Percentiles rank a stretch among this genome's conserved stretches.
These are phyloP conservation scores for Psephotus haematonotus DNA, from an alignment of 2,113 vertebrate genomes.

Conservation along the genomic window DNA sequence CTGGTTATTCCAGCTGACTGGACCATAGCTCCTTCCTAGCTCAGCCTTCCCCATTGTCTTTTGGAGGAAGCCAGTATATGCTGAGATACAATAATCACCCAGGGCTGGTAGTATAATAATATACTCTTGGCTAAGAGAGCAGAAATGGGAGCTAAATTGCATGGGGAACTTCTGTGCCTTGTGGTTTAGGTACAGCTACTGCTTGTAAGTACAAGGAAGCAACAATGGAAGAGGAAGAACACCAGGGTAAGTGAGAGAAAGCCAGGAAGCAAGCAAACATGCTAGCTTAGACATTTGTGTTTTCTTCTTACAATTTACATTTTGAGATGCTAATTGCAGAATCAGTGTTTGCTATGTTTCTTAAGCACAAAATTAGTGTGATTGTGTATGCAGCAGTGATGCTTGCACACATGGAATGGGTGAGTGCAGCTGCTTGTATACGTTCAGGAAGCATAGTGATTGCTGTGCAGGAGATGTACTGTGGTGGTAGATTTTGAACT, in stretches of 20 bases:
- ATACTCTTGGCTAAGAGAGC: neutral
- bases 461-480: neutral
- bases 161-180: neutral
- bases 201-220: fast-evolving
- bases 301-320: neutral
- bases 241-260: neutral
- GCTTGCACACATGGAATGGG: neutral
- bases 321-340: neutral
- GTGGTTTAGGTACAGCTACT: neutral
- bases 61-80: neutral
- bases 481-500: neutral
- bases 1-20: neutral
- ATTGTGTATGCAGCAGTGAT: neutral
- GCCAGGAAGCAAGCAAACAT: neutral
- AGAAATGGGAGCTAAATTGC: neutral
- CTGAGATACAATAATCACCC: neutral
- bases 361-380: neutral
- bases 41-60: neutral
- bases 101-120: neutral
- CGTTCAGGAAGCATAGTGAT: neutral
- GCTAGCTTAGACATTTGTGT: neutral
- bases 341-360: neutral
- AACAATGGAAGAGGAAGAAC: neutral
- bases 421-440: neutral
- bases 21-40: neutral